Evolutionary conservation across 1,140 invertebrate genomes (phyloP).

Genomic region (Pogonomyrmex californicus): DNA sequence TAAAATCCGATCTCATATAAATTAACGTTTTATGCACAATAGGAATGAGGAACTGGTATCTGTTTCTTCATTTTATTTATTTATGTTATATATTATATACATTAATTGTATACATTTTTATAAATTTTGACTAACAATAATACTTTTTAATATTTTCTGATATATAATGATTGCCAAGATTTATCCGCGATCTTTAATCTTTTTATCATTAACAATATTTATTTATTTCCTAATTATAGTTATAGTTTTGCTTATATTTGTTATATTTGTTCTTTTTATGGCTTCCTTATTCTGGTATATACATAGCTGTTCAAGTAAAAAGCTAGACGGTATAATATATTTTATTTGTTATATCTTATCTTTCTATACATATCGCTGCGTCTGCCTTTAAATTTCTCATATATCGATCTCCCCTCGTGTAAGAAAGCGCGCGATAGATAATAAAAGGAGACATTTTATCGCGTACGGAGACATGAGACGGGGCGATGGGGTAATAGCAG

Average conservation of each 20-base stretch:
- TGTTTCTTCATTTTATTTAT: not conserved
- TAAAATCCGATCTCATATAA: not conserved
- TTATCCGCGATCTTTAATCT: not conserved
- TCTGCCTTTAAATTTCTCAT: conserved; percentile 65
- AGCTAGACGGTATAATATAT: not conserved
- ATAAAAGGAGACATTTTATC: conserved; percentile 45
- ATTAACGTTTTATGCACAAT: not conserved
- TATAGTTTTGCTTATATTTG: too few relatives aligned
- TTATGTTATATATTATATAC: too few relatives aligned
- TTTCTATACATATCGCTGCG: not conserved
- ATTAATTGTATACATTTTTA: not conserved
- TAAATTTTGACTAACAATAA: not conserved
- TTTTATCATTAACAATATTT: not conserved
- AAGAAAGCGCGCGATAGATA: not conserved
- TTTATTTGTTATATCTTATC: conserved; percentile 32
- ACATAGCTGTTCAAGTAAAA: not conserved
- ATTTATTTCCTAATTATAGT: conserved; percentile 1
- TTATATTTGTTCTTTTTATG: not conserved
- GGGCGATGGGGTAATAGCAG: conserved; percentile 37
- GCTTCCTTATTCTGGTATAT: not conserved
- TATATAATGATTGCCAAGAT: not conserved
- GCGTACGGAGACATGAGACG: too few relatives aligned
- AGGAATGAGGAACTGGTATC: not conserved
- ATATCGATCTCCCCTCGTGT: conserved; percentile 16
- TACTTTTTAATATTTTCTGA: not conserved